Base-by-base conservation (phyloP, 2,113 vertebrate genomes). In the Brevimyrus niger region DNA sequence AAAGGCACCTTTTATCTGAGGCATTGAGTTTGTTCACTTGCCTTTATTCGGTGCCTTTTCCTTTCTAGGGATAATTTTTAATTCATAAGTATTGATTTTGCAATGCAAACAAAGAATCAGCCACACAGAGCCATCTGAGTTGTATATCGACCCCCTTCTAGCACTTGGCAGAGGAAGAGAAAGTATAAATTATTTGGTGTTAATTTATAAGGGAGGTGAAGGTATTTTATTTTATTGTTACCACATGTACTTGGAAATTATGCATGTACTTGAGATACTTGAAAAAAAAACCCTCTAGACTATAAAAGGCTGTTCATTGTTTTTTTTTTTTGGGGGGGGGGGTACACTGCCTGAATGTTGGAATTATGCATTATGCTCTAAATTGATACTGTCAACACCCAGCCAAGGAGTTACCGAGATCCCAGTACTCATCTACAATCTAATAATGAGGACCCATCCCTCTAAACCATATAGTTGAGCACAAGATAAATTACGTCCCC, bases 401-500 rank as follows among this genome's bases (percentile, higher is more conserved):
- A 50, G 87, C 87, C 89, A 65, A 69, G 90, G 90, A 91, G 90
- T 89, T 53, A 53, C 51, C 1, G 19, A 53, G 55, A 42, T 80
- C 61, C 69, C 65, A 51, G 87, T 90, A 86, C 92, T 69, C 58
- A 90, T 89, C 46, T 89, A 91, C 38, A 90, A 85, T 89, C 90
- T 91, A 91, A 90, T 90, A 47, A 88, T 61, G 83, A 88, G 87
- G 92, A 89, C 90, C 90, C 48, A 91, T 88, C 90, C 80, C 91
- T 91, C 83, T 89, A 86, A 91, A 58, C 84, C 90, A 89, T 85
- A 90, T 90, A 88, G 90, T 92, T 87, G 87, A 89, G 86, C 84
- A n/a, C 73, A 90, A 94, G 94, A 96, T 94, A 95, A 96, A 96
- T 95, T 91, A 95, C 94, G 93, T 93, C 95, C 95, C 95, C 95